Evolutionary conservation across 2,797 vertebrate species (phyloP).

Genomic region (Lophius americanus): DNA sequence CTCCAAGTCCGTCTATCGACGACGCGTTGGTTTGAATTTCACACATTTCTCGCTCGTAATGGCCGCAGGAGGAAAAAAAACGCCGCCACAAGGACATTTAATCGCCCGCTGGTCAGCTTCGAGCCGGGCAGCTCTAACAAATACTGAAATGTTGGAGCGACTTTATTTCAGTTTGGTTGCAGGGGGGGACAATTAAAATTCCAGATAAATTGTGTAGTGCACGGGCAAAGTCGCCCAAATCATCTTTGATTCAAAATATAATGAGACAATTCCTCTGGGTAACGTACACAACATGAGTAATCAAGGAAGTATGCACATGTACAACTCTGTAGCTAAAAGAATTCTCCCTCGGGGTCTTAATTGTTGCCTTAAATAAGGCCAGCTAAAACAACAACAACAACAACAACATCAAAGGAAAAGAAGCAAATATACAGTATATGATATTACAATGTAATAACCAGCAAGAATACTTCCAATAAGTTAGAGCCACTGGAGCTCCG

Average conservation of each 20-base stretch:
- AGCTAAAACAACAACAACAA: conserved; percentile 42
- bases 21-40: conserved; percentile 48
- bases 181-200: conserved; percentile 60
- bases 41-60: conserved; percentile 41
- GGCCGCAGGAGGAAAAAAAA: conserved; percentile 49
- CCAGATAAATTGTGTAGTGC: conserved; percentile 62
- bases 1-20: conserved; percentile 56
- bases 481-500: conserved; percentile 69
- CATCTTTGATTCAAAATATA: conserved; percentile 47
- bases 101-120: conserved; percentile 52
- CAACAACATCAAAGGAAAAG: not conserved
- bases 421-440: conserved; percentile 70
- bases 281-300: conserved; percentile 56
- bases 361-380: conserved; percentile 44
- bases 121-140: conserved; percentile 55
- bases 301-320: conserved; percentile 48
- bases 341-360: conserved; percentile 46
- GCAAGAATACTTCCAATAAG: conserved; percentile 71
- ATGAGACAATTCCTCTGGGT: conserved; percentile 47
- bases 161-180: conserved; percentile 76
- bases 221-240: conserved; percentile 50
- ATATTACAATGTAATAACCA: conserved; percentile 59
- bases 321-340: conserved; percentile 46
- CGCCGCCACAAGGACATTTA: conserved; percentile 40
- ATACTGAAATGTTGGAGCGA: conserved; percentile 63